Evolutionary conservation across 2,113 vertebrate genomes (phyloP), one percentile per base, ranked within the genome.

Genomic region (Phalacrocorax carbo): DNA sequence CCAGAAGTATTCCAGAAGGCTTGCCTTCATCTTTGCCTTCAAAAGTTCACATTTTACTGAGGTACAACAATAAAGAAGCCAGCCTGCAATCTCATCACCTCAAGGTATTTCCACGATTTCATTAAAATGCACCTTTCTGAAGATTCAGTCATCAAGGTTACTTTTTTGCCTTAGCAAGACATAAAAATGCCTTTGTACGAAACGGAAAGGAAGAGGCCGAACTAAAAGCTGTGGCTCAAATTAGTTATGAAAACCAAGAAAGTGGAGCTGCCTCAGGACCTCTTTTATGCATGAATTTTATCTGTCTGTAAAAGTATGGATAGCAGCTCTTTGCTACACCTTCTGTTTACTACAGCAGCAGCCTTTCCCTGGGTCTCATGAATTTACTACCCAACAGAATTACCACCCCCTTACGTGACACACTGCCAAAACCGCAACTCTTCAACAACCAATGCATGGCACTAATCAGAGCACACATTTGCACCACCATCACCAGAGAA

Each of bases 101-200:
- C 49, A 0, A 96, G 76, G 42, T 88, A 88, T 81, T 91, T 77
- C 62, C 51, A 32, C 32, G 29, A 76, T 81, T 93, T 88, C 44
- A 92, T 80, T 88, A 70, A 94, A 92, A 92, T 44, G 42, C 44
- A 88, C n/a, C 76, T 93, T 93, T 92, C 79, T 95, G 66, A 81
- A 88, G 81, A 92, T 32, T 73, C 68, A 96, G 2, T 93, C 32
- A n/a, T 42, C 64, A 70, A 60, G 86, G 77, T 55, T 70, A 44
- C 46, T 75, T 58, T 58, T 93, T 88, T 38, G 90, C 36, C 38
- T 92, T 90, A 48, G 26, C 26, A 73, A 94, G 38, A 80, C 30
- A 46, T 34, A 60, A 92, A 95, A 92, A 71, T 48, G 29, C 17
- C 75, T 88, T 62, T 58, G 48, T 76, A 81, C 42, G 86, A 92